These are phyloP conservation scores for Enteromius unitaeniatus DNA, from an alignment of 2,797 vertebrate species.

Conservation along the genomic window DNA sequence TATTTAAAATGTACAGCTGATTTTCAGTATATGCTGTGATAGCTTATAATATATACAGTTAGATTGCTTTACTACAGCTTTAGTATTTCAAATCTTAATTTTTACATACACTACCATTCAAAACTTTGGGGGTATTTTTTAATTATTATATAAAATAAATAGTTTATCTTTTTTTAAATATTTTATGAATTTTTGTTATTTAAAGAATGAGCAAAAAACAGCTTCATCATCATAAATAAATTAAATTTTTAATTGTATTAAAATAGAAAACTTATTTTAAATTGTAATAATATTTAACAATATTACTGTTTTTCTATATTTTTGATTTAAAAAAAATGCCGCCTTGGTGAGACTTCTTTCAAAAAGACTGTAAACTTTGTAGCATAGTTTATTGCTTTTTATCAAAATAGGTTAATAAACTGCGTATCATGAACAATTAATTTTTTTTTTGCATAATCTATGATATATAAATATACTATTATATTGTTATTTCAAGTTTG, in stretches of 20 bases:
- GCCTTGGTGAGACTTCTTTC: background rate
- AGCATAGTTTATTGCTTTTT: background rate
- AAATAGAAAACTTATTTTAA: background rate
- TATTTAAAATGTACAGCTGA: background rate
- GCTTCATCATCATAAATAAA: background rate
- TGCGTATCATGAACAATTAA: background rate
- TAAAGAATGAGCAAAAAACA: too few species aligned
- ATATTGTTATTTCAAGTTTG: background rate
- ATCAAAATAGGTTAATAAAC: background rate
- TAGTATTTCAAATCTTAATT: background rate
- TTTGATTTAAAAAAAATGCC: background rate
- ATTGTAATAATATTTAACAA: background rate
- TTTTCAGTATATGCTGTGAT: background rate
- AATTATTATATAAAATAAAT: background rate
- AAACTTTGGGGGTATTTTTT: background rate
- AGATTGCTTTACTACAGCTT: background rate
- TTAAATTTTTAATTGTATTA: background rate
- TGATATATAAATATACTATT: background rate
- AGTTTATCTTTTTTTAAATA: too few species aligned
- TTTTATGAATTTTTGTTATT: background rate
- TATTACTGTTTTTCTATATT: background rate
- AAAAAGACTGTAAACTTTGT: slow-evolving; percentile 13
- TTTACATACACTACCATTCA: background rate
- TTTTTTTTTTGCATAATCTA: background rate
- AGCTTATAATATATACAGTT: background rate